phyloP scores from a whole-genome alignment of 2,113 vertebrate species.

The Aphelocoma coerulescens region DNA sequence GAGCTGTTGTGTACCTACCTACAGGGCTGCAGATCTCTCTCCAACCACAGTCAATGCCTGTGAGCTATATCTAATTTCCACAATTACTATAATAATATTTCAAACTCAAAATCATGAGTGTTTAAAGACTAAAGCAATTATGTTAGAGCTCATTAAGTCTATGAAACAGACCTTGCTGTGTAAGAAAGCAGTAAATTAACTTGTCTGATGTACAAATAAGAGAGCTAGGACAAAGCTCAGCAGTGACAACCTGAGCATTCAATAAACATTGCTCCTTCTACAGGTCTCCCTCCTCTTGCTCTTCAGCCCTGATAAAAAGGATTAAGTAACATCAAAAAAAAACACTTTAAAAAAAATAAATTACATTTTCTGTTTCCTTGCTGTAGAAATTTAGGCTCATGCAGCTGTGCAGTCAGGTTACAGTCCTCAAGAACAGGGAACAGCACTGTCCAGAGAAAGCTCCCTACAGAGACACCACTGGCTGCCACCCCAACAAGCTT shows the following conservation, averaged over 20 bases:
- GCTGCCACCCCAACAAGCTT: background rate
- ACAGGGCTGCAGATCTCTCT: background rate
- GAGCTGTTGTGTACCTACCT: background rate
- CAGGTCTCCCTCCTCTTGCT: background rate
- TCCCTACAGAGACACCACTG: accelerated
- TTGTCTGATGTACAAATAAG: background rate
- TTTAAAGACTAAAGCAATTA: background rate
- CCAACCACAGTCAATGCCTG: background rate
- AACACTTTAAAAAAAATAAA: background rate
- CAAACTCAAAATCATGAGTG: background rate
- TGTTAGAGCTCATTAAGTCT: background rate
- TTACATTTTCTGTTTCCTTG: background rate
- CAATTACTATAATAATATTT: background rate
- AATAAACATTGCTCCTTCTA: background rate
- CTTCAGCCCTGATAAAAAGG: background rate
- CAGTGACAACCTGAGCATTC: background rate
- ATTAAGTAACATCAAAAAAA: background rate
- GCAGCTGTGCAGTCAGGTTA: background rate
- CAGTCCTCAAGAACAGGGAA: no score
- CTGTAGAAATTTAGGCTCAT: background rate
- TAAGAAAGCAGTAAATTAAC: background rate
- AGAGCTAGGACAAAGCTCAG: background rate
- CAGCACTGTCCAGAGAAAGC: background rate
- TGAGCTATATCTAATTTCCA: background rate
- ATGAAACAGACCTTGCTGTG: background rate